These are phyloP conservation scores for Lottia scabra DNA, from an alignment of 2,888 invertebrate species.

Conservation along the genomic window DNA sequence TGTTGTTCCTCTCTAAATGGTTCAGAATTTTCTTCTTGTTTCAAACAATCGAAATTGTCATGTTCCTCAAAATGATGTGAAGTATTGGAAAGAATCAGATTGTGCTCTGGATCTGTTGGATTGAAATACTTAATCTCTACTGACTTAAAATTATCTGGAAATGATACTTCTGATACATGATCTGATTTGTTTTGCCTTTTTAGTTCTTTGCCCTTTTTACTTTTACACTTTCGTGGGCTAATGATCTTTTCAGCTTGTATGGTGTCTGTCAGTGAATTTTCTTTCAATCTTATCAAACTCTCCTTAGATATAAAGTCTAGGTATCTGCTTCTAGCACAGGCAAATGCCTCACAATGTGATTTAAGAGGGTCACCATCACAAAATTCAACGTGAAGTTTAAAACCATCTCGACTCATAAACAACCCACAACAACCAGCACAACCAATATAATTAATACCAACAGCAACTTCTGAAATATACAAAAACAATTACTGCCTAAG, in stretches of 20 bases:
- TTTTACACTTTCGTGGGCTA: not conserved
- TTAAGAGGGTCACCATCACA: not conserved
- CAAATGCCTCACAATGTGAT: not conserved
- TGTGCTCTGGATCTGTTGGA: not conserved
- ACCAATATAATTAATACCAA: conserved; percentile 1
- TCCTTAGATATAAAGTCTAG: not conserved
- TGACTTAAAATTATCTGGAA: not conserved
- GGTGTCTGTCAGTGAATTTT: not conserved
- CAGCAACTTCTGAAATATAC: not conserved
- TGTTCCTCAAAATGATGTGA: not conserved
- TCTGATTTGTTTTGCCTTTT: not conserved
- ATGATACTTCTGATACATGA: too few relatives aligned
- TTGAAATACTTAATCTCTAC: not conserved
- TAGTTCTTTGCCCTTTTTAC: not conserved
- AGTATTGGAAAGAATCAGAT: not conserved
- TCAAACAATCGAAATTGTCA: too few relatives aligned
- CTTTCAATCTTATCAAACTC: not conserved
- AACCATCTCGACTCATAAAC: not conserved
- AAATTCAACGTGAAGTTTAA: not conserved
- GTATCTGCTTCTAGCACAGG: not conserved
- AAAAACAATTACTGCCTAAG: too few relatives aligned
- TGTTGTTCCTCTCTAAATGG: not conserved
- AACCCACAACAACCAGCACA: not conserved
- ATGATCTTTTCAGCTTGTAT: not conserved
- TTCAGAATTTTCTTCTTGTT: not conserved